Base-by-base conservation (phyloP, 1,140 invertebrate species). In the Drosophila oshimai region DNA sequence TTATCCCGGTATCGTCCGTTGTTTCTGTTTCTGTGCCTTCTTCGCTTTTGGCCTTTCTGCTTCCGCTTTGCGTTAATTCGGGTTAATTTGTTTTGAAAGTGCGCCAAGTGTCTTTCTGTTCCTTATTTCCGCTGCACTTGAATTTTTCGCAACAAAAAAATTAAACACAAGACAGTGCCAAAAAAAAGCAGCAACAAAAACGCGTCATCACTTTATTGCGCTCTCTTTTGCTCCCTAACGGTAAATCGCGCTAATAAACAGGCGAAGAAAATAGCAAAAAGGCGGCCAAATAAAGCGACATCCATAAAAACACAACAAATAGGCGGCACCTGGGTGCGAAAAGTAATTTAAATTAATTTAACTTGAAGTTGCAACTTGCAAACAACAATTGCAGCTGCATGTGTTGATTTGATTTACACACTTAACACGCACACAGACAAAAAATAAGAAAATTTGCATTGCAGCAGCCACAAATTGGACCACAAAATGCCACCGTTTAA, bases 31-130 rank as follows among this genome's bases (percentile, higher is more conserved):
- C n/a, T n/a, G n/a, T n/a, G n/a, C n/a, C n/a, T n/a, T n/a, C n/a
- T n/a, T n/a, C 41, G 42, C 47, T 49, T 20, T 42, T 39, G 58
- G 31, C 50, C 70, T 37, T 68, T 51, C 12, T 46, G 72, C 49
- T 86, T 86, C 81, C 81, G 81, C 61, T 80, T 26, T 6, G 37
- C 51, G 26, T 28, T 62, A 58, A 86, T 84, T 84, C 68, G 80
- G 80, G 80, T 76, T 86, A 86, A 87, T 80, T 87, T 80, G 60
- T 80, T 84, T 84, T 51, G 79, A 81, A 83, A 81, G 77, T 86
- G 61, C 57, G 22, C 22, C 49, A 49, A 64, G 46, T 53, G 41
- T 47, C 69, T 70, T 64, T 74, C 18, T 13, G n/a, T n/a, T 15
- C 47, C 51, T 6, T n/a, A 72, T 74, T 81, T 76, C 78, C 77